Conservation (phyloP, 2,888 invertebrate genomes). For the Tachina lurida region DNA sequence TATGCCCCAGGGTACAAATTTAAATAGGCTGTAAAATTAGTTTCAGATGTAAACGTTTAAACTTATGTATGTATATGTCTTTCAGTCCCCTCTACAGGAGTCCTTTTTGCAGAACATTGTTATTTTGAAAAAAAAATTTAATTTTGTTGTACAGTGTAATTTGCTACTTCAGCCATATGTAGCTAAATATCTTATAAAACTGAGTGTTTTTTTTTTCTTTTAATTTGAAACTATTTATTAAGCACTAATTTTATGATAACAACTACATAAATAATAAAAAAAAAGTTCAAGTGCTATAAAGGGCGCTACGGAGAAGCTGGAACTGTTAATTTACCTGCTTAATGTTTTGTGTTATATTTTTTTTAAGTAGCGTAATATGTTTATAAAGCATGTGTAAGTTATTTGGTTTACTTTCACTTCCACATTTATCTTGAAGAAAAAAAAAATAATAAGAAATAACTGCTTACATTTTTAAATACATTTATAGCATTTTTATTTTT, state of each 20-base stretch:
- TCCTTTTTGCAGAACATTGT: too few relatives aligned
- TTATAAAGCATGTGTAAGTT: background rate
- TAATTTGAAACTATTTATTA: background rate
- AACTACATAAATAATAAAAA: background rate
- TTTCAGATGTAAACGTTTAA: too few relatives aligned
- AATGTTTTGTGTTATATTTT: background rate
- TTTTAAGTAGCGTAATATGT: constrained; percentile 16
- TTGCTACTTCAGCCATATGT: background rate
- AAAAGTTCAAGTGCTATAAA: constrained; percentile 1
- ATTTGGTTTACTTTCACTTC: constrained; percentile 62
- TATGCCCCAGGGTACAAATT: too few relatives aligned
- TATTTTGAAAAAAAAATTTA: too few relatives aligned
- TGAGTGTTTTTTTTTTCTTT: background rate
- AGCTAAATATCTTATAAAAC: background rate
- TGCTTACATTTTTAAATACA: constrained; percentile 46
- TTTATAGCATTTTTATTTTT: constrained; percentile 29
- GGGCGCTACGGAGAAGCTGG: constrained; percentile 24
- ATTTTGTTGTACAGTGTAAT: background rate
- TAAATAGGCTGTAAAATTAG: too few relatives aligned
- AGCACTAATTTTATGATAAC: constrained; percentile 4
- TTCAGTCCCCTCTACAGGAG: too few relatives aligned
- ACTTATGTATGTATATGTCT: too few relatives aligned
- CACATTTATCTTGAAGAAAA: constrained; percentile 9
- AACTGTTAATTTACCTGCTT: constrained; percentile 8
- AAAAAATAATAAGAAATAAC: background rate